These are phyloP conservation scores for Phataginus tetradactyla DNA, from an alignment of 2,797 vertebrate genomes.

Conservation along the genomic window DNA sequence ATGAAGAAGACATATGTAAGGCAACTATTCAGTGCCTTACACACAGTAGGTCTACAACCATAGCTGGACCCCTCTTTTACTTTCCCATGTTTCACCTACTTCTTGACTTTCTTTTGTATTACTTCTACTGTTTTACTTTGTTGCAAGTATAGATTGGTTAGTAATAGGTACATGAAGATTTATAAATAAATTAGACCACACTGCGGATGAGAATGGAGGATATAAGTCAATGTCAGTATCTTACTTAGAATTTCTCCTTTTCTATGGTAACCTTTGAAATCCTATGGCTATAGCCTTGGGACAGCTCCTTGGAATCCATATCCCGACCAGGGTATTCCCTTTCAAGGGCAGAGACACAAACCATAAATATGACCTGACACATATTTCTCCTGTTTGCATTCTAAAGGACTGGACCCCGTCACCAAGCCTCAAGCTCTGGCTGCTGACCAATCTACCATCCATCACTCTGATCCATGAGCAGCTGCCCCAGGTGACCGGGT, in stretches of 20 bases:
- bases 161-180: no score
- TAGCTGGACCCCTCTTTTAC: not conserved
- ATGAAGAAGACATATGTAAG: not conserved
- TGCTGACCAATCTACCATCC: not conserved
- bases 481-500: fast-evolving
- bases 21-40: not conserved
- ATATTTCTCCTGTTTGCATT: not conserved
- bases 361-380: not conserved
- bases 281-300: not conserved
- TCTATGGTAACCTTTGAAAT: not conserved
- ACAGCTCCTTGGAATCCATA: not conserved
- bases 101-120: not conserved
- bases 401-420: not conserved
- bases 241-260: not conserved
- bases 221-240: not conserved
- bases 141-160: not conserved
- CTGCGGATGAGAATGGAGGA: not conserved
- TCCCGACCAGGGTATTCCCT: not conserved
- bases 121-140: not conserved
- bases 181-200: not conserved
- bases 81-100: not conserved
- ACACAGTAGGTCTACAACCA: not conserved
- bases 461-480: no score
- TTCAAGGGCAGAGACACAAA: not conserved
- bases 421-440: not conserved